These are phyloP conservation scores for Torymus auratus DNA, from an alignment of 2,888 invertebrate species.

Conservation along the genomic window DNA sequence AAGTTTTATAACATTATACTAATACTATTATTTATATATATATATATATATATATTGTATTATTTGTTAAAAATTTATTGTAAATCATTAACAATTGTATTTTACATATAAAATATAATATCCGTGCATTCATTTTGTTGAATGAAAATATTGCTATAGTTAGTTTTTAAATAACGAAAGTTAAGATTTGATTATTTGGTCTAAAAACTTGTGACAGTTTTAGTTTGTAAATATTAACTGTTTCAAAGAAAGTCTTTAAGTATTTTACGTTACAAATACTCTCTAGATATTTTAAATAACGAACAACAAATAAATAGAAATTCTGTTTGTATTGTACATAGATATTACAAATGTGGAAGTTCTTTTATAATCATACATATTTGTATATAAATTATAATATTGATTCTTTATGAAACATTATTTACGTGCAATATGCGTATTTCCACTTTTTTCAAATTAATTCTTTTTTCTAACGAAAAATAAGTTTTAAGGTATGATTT, in stretches of 20 bases:
- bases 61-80: too few species aligned
- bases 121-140: too few species aligned
- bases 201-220: slow-evolving; percentile 5
- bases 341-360: slow-evolving; percentile 40
- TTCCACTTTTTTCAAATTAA: slow-evolving; percentile 26
- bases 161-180: slow-evolving; percentile 18
- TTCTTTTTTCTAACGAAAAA: slow-evolving; percentile 44
- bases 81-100: too few species aligned
- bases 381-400: slow-evolving; percentile 55
- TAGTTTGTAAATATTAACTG: slow-evolving; percentile 23
- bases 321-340: slow-evolving; percentile 29
- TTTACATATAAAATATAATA: too few species aligned
- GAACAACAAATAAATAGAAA: slow-evolving; percentile 4
- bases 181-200: background rate
- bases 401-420: slow-evolving; percentile 50
- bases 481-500: slow-evolving; percentile 43
- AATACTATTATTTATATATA: too few species aligned
- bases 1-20: too few species aligned
- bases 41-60: too few species aligned
- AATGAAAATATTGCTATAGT: too few species aligned
- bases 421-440: slow-evolving; percentile 39
- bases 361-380: slow-evolving; percentile 48
- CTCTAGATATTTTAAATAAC: background rate
- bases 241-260: background rate
- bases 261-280: background rate